Conservation (phyloP, 2,113 vertebrate genomes). For the Tachysurus vachellii region DNA sequence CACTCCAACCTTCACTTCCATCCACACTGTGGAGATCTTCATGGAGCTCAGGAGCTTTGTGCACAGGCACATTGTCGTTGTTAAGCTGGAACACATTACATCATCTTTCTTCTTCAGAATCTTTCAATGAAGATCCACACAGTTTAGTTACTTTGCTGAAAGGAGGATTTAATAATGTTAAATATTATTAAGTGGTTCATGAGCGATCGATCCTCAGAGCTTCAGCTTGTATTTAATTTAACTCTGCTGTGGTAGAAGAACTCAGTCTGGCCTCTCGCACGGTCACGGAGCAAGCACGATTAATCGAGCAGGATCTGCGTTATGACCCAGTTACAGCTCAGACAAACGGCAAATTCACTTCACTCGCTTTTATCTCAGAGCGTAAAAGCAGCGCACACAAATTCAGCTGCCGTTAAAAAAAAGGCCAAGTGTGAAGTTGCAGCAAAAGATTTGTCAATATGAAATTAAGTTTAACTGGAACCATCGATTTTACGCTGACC, state of each 20-base stretch:
- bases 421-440: conserved; percentile 38
- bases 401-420: conserved; percentile 20
- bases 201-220: too few relatives aligned
- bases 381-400: conserved; percentile 42
- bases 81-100: too few relatives aligned
- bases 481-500: conserved; percentile 61
- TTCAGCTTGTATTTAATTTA: background rate
- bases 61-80: too few relatives aligned
- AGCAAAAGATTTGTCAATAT: conserved; percentile 66
- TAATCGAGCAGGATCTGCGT: conserved; percentile 29
- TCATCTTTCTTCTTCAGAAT: too few relatives aligned
- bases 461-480: conserved; percentile 65
- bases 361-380: background rate
- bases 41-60: too few relatives aligned
- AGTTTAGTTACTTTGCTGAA: too few relatives aligned
- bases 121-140: too few relatives aligned
- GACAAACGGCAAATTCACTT: background rate
- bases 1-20: too few relatives aligned
- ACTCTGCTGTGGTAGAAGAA: background rate
- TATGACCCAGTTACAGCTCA: conserved; percentile 6
- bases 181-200: background rate
- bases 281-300: background rate
- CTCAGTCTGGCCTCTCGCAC: background rate
- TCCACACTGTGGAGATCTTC: too few relatives aligned
- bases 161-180: background rate